Evolutionary conservation across 2,888 invertebrate genomes (phyloP).

Genomic region (Lithosia quadra): DNA sequence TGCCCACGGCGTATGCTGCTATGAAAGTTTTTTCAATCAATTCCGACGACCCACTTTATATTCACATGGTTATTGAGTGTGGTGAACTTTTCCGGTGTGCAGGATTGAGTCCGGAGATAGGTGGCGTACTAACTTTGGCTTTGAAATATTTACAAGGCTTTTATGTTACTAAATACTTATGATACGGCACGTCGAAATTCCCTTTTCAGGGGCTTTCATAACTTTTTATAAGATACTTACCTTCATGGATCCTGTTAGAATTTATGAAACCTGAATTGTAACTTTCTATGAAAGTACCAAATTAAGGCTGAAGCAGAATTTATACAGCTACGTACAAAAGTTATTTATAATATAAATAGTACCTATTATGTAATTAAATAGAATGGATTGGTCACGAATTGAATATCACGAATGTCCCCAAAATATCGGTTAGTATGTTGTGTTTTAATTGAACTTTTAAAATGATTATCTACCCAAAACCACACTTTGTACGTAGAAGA

Average conservation of each 20-base stretch:
- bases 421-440: too few relatives aligned
- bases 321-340: background rate
- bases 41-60: slow-evolving; percentile 72
- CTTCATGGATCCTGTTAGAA: slow-evolving; percentile 46
- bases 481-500: background rate
- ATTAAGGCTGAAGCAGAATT: slow-evolving; percentile 14
- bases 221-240: slow-evolving; percentile 53
- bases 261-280: slow-evolving; percentile 47
- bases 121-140: slow-evolving; percentile 44
- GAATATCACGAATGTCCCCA: too few relatives aligned
- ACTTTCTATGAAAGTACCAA: slow-evolving; percentile 34
- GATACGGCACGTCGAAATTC: slow-evolving; percentile 27
- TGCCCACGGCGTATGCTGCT: slow-evolving; percentile 38
- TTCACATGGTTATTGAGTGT: slow-evolving; percentile 75
- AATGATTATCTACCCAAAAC: background rate
- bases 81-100: slow-evolving; percentile 60
- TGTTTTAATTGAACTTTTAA: background rate
- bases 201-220: slow-evolving; percentile 34
- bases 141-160: slow-evolving; percentile 40
- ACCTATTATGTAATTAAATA: too few relatives aligned
- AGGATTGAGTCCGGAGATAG: slow-evolving; percentile 54
- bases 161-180: slow-evolving; percentile 30
- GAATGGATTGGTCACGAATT: too few relatives aligned
- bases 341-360: slow-evolving; percentile 20
- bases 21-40: slow-evolving; percentile 73